Base-by-base conservation (phyloP, 1,140 invertebrate genomes). In the Leptinotarsa defecta region DNA sequence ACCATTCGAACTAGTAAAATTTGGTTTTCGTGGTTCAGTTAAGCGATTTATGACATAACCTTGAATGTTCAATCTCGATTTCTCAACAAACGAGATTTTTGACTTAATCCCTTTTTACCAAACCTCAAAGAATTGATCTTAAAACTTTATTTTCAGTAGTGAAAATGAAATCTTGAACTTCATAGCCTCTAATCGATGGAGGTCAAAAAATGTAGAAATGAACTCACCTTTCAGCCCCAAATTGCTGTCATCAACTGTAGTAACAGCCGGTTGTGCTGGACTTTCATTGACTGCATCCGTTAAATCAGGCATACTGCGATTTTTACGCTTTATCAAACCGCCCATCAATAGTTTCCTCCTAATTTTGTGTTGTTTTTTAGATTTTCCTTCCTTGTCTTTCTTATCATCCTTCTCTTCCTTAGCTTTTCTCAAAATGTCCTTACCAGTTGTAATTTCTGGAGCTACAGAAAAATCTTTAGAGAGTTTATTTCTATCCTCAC, bases 301-400 rank as follows among this genome's bases (percentile, higher is more conserved):
- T 19, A 97, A 86, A 88, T 97, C 95, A 1, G 95, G 95, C 93
- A 97, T 94, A 74, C 94, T 96, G 76, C 94, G 87, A 84, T 97
- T 97, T 85, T 96, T 97, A 48, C 95, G 88, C 77, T 92, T 90
- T 48, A 96, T 96, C 70, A 96, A 87, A 2, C 94, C 95, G 27
- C 95, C 95, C 94, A 96, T 96, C 1, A 97, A 82, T 1, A 96
- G 81, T 85, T 96, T 96, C 83, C 95, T 88, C 34, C 95, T 86
- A 62, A 97, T 95, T 86, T 95, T 96, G 83, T 96, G 95, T 83
- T 96, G 95, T 79, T 96, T 97, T 82, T 96, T 96, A 17, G 91
- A 91, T 81, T 94, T 94, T 71, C 90, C 88, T 75, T 94, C 92
- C 79, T 89, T 88, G 0, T 83, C 81, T 71, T 89, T 87, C 79